Conservation (phyloP, 2,797 vertebrate species). For the Alcedo atthis region DNA sequence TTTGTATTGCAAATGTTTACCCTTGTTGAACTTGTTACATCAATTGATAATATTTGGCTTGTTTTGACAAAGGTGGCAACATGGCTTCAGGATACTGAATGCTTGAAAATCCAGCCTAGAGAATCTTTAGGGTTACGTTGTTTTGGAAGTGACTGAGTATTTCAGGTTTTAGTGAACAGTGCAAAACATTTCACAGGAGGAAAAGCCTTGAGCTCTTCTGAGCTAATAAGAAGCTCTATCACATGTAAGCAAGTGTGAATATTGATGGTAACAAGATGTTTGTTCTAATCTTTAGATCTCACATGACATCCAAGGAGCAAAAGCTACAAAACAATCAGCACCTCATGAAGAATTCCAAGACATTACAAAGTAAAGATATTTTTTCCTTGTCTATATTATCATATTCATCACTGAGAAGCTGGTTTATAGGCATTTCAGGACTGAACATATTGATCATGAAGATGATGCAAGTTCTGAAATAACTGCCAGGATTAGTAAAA, state of each 20-base stretch:
- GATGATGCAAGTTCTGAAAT: background rate
- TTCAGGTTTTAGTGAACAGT: background rate
- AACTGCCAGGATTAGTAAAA: background rate
- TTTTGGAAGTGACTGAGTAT: background rate
- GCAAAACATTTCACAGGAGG: background rate
- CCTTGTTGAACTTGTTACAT: background rate
- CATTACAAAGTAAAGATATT: slow-evolving; percentile 18
- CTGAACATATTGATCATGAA: background rate
- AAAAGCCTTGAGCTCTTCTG: background rate
- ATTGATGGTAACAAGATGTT: background rate
- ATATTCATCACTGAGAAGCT: background rate
- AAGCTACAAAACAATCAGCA: background rate
- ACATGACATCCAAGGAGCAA: background rate
- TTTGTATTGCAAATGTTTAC: background rate
- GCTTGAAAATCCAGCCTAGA: background rate
- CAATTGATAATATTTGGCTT: background rate
- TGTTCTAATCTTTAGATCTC: slow-evolving; percentile 19
- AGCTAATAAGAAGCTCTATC: background rate
- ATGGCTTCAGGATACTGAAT: background rate
- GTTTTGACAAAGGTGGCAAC: background rate
- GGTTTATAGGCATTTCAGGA: background rate
- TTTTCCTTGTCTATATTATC: background rate
- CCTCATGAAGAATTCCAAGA: background rate
- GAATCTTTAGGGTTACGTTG: background rate
- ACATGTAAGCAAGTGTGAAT: background rate